Evolutionary conservation across 2,797 vertebrate genomes (phyloP).

Genomic region (Lateolabrax maculatus): DNA sequence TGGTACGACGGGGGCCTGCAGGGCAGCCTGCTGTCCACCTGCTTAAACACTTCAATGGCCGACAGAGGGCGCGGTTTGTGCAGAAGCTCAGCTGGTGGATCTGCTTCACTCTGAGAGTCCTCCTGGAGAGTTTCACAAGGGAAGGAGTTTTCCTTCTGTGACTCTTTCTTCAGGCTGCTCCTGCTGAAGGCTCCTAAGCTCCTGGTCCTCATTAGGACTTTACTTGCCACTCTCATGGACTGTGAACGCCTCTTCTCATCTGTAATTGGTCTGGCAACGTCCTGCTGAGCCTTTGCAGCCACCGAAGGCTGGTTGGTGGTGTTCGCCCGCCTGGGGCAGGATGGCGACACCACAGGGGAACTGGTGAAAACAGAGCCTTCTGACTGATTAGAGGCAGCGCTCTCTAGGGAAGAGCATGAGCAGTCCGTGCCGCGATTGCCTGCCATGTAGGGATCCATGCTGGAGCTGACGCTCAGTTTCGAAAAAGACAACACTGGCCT

Average conservation of each 20-base stretch:
- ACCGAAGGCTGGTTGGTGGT: slow-evolving; percentile 80
- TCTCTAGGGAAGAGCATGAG: slow-evolving; percentile 88
- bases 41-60: slow-evolving; percentile 88
- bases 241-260: slow-evolving; percentile 88
- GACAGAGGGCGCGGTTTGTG: slow-evolving; percentile 83
- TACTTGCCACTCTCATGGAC: slow-evolving; percentile 84
- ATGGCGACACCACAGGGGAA: slow-evolving; percentile 89
- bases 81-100: slow-evolving; percentile 51
- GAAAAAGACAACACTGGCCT: slow-evolving; percentile 54
- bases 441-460: slow-evolving; percentile 62
- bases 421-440: slow-evolving; percentile 62
- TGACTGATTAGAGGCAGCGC: slow-evolving; percentile 84
- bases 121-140: slow-evolving; percentile 84
- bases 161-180: slow-evolving; percentile 79
- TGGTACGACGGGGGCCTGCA: slow-evolving; percentile 90
- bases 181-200: slow-evolving; percentile 81
- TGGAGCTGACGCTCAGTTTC: slow-evolving; percentile 71
- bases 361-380: slow-evolving; percentile 89
- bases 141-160: slow-evolving; percentile 82
- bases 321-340: slow-evolving; percentile 80
- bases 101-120: slow-evolving; percentile 85
- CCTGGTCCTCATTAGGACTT: slow-evolving; percentile 82
- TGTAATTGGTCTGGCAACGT: slow-evolving; percentile 58
- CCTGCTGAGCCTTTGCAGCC: slow-evolving; percentile 73
- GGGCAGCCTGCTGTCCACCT: slow-evolving; percentile 85